These are phyloP conservation scores for Platycercus adscitus DNA, from an alignment of 2,113 vertebrate species.

Conservation along the genomic window DNA sequence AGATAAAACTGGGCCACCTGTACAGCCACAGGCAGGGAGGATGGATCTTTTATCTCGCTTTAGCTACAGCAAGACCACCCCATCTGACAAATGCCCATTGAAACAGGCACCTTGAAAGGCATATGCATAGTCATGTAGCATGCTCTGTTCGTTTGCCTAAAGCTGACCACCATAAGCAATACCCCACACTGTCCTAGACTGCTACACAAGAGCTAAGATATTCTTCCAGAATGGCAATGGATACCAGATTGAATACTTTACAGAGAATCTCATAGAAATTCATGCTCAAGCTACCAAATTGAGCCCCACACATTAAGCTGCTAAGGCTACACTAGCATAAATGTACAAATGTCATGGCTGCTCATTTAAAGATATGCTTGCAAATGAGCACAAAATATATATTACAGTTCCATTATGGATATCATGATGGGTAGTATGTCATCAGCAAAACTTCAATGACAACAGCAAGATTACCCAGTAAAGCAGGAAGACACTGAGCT, in stretches of 20 bases:
- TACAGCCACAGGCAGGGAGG: background rate
- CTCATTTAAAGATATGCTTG: background rate
- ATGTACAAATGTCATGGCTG: accelerated
- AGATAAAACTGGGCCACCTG: background rate
- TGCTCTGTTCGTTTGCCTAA: background rate
- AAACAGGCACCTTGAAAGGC: background rate
- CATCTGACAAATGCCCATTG: background rate
- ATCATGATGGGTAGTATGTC: background rate
- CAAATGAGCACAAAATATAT: background rate
- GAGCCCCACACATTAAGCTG: background rate
- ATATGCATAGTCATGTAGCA: accelerated
- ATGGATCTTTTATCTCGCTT: background rate
- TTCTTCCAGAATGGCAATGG: background rate
- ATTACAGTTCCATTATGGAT: background rate
- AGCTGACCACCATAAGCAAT: accelerated
- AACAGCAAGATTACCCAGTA: background rate
- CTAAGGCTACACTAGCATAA: background rate
- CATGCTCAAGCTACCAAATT: background rate
- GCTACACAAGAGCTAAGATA: background rate
- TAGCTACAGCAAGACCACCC: background rate
- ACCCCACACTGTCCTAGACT: background rate
- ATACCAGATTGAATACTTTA: background rate
- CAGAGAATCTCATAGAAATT: background rate
- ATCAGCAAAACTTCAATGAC: background rate
- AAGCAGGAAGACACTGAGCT: background rate